phyloP scores from a whole-genome alignment of 2,888 invertebrate genomes.

The Spicauda simplicius region DNA sequence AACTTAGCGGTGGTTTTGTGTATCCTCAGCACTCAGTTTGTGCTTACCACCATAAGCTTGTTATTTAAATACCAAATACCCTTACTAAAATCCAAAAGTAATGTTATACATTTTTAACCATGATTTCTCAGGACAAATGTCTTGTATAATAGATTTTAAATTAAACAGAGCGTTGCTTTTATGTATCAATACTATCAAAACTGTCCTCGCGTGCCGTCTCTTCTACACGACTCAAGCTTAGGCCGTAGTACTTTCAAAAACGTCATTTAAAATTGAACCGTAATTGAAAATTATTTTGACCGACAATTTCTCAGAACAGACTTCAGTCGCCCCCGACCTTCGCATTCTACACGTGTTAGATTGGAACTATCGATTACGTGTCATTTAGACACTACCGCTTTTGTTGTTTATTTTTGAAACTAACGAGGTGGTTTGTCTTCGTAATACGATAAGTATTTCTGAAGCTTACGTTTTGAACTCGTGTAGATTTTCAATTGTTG shows the following conservation, averaged over 20 bases:
- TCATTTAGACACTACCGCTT: neutral
- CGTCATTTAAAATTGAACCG: too few species aligned
- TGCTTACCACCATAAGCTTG: too few species aligned
- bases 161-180: too few species aligned
- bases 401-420: neutral
- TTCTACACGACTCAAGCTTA: neutral
- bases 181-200: too few species aligned
- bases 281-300: neutral
- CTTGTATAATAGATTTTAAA: too few species aligned
- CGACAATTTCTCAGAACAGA: neutral
- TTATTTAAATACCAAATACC: too few species aligned
- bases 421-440: neutral
- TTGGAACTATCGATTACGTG: neutral
- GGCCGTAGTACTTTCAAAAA: too few species aligned
- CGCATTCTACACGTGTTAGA: neutral
- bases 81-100: too few species aligned
- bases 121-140: too few species aligned
- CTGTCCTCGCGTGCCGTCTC: neutral
- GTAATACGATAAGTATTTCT: neutral
- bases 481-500: neutral
- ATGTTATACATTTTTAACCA: too few species aligned
- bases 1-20: too few species aligned
- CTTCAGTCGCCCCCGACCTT: neutral
- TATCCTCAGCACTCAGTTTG: too few species aligned
- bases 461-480: neutral